Evolutionary conservation across 2,888 invertebrate genomes (phyloP).

Genomic region (Crepidodera aurea): DNA sequence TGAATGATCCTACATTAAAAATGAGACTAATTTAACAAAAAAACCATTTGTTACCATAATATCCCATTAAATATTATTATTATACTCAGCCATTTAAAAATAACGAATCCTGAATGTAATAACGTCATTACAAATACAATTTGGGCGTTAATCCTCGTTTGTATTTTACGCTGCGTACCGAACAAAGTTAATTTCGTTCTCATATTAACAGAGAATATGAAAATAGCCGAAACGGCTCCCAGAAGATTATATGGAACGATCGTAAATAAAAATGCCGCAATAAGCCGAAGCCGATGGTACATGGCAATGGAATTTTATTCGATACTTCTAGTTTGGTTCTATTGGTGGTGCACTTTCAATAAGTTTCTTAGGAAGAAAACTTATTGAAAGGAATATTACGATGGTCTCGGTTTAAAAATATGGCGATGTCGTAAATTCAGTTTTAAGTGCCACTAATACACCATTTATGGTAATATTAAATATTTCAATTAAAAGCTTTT

Average conservation of each 20-base stretch:
- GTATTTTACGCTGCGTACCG: constrained; percentile 30
- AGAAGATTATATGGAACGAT: constrained; percentile 37
- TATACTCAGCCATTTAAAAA: constrained; percentile 7
- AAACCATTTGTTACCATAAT: too few relatives aligned
- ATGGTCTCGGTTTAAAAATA: constrained; percentile 6
- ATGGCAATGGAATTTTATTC: constrained; percentile 24
- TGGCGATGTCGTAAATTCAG: constrained; percentile 4
- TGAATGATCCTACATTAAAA: too few relatives aligned
- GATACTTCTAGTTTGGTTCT: constrained; percentile 18
- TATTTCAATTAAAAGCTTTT: neutral
- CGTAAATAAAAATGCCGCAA: constrained; percentile 32
- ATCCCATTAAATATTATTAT: too few relatives aligned
- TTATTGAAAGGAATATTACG: constrained; percentile 14
- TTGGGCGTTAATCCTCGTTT: constrained; percentile 34
- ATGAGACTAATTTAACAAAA: too few relatives aligned
- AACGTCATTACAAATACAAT: constrained; percentile 35
- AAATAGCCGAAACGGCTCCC: constrained; percentile 44
- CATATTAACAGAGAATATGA: constrained; percentile 47
- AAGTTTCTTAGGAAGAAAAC: constrained; percentile 2
- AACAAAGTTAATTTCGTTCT: constrained; percentile 43
- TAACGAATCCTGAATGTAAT: constrained; percentile 21
- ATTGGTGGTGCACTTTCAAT: constrained; percentile 7
- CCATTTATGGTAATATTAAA: neutral
- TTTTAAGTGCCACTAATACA: constrained; percentile 8
- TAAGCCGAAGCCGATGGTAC: constrained; percentile 21